A percentile compares a stretch with the other conserved stretches of the same genome.
Conservation (phyloP, 2,888 invertebrate genomes). For the Lasioglossum figueresi region DNA sequence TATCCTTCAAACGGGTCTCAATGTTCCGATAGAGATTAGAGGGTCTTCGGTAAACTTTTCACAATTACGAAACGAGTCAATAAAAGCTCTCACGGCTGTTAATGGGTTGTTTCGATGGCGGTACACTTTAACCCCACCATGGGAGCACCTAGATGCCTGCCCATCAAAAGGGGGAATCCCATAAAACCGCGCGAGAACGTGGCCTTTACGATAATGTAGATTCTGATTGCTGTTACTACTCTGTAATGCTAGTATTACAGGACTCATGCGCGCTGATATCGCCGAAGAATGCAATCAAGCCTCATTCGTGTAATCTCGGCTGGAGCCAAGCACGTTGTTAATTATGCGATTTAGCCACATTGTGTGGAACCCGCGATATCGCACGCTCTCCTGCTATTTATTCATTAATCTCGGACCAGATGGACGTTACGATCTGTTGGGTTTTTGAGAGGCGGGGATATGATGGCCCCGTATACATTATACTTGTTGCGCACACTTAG, state of each 20-base stretch:
- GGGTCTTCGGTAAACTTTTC: slow-evolving; percentile 38
- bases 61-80: slow-evolving; percentile 53
- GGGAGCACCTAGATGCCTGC: slow-evolving; percentile 3
- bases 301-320: slow-evolving; percentile 36
- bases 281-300: slow-evolving; percentile 49
- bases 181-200: slow-evolving; percentile 42
- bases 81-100: slow-evolving; percentile 45
- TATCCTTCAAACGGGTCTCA: slow-evolving; percentile 25
- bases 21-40: slow-evolving; percentile 32
- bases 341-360: slow-evolving; percentile 42
- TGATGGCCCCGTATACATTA: neutral
- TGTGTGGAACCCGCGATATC: slow-evolving; percentile 18
- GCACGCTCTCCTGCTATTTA: slow-evolving; percentile 9
- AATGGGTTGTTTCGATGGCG: slow-evolving; percentile 41
- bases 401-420: slow-evolving; percentile 16
- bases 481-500: neutral
- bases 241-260: slow-evolving; percentile 38
- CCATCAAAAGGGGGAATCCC: slow-evolving; percentile 27
- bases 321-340: slow-evolving; percentile 29
- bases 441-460: neutral
- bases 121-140: slow-evolving; percentile 37
- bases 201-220: slow-evolving; percentile 48
- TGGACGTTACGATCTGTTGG: neutral
- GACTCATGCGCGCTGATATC: slow-evolving; percentile 45
- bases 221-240: slow-evolving; percentile 37